These are phyloP conservation scores for Crotophaga sulcirostris DNA, from an alignment of 2,113 vertebrate genomes.

Conservation along the genomic window DNA sequence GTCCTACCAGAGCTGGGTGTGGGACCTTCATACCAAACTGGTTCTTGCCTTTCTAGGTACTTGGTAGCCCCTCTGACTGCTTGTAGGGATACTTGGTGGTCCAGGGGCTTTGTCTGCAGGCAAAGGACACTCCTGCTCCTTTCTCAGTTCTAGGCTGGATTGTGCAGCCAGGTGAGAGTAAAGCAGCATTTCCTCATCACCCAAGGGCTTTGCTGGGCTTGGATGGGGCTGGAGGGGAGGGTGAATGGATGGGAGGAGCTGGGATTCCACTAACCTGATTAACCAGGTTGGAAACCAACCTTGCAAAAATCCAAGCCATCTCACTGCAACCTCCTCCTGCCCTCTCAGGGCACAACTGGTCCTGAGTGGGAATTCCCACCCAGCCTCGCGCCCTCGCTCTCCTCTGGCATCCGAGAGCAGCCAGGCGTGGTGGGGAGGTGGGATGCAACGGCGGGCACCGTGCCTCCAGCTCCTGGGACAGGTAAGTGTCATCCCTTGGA, in stretches of 20 bases:
- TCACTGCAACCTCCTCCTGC: not conserved
- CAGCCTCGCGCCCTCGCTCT: rapidly evolving
- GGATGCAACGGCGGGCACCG: not conserved
- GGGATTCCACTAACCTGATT: conserved; percentile 3
- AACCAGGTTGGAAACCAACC: conserved; percentile 9
- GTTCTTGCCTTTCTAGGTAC: not conserved
- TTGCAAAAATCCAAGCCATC: not conserved
- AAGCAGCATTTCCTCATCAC: not conserved
- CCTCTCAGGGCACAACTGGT: not conserved
- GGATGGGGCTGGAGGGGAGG: not conserved
- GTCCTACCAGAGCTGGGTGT: not conserved
- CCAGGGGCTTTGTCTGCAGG: not conserved
- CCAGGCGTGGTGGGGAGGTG: not conserved
- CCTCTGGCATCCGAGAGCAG: not conserved
- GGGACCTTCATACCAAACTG: not conserved
- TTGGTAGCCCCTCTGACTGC: not conserved
- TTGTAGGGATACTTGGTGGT: not conserved
- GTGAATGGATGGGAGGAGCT: conserved; percentile 20
- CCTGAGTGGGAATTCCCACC: not conserved
- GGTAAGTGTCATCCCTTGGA: not conserved
- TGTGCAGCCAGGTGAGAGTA: not conserved
- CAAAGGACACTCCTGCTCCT: not conserved
- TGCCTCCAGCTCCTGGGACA: not conserved
- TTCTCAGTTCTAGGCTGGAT: not conserved
- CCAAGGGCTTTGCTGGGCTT: not conserved